Percentiles rank a stretch among this genome's conserved stretches.
These are phyloP conservation scores for Odobenus rosmarus DNA, from an alignment of 2,113 vertebrate genomes.

Conservation along the genomic window DNA sequence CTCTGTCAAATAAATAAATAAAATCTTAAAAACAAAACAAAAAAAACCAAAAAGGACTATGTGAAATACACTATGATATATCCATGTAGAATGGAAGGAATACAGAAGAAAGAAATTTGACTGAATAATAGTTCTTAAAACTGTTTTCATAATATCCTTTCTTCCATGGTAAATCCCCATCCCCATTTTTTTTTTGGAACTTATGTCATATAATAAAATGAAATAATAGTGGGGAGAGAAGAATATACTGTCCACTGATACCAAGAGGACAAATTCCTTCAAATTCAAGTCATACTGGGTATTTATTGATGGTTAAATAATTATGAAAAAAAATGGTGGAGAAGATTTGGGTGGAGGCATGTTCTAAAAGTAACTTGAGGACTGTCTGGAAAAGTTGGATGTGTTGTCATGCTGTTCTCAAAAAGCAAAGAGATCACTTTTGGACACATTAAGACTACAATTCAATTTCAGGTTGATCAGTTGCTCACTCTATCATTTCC, in stretches of 20 bases:
- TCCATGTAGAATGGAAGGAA: background rate
- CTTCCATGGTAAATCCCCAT: background rate
- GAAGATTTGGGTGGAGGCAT: background rate
- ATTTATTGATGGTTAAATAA: slow-evolving; percentile 1
- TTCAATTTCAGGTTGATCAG: background rate
- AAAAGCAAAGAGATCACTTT: slow-evolving; percentile 16
- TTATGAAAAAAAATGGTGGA: background rate
- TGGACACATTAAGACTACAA: slow-evolving; percentile 31
- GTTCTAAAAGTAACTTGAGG: background rate
- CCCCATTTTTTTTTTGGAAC: background rate
- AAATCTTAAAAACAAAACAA: background rate
- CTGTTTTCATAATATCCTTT: background rate
- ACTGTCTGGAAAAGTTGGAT: background rate
- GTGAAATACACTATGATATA: background rate
- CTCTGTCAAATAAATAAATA: too few relatives aligned
- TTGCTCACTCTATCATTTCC: slow-evolving; percentile 6
- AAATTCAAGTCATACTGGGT: background rate
- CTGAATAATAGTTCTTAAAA: background rate
- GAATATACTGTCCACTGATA: background rate
- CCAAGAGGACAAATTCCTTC: background rate
- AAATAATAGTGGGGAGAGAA: background rate
- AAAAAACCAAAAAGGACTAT: background rate
- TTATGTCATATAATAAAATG: background rate
- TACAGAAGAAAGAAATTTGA: background rate
- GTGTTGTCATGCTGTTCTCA: background rate